Evolutionary conservation across 2,888 invertebrate genomes (phyloP).

Genomic region (Scaptomyza caliginosa): DNA sequence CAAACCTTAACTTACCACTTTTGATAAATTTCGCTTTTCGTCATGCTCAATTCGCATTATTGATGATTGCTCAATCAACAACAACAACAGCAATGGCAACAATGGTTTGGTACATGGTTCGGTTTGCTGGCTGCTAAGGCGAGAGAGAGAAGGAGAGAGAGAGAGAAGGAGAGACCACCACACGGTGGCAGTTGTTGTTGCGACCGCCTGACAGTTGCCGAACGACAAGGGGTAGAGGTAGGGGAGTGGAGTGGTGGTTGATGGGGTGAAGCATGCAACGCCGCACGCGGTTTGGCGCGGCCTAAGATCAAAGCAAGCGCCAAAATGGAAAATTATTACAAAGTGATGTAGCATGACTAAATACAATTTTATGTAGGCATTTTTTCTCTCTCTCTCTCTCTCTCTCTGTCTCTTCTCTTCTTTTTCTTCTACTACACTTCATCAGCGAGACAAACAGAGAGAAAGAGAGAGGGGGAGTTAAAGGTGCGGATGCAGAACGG

Average conservation of each 20-base stretch:
- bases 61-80: slow-evolving; percentile 70
- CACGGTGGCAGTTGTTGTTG: slow-evolving; percentile 79
- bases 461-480: slow-evolving; percentile 3
- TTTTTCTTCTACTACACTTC: slow-evolving; percentile 53
- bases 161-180: slow-evolving; percentile 31
- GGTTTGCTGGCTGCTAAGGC: slow-evolving; percentile 31
- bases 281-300: slow-evolving; percentile 67
- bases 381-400: slow-evolving; percentile 21
- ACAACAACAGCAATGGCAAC: background rate
- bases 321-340: slow-evolving; percentile 83
- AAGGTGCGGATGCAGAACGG: slow-evolving; percentile 48
- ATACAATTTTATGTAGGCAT: slow-evolving; percentile 82
- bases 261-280: slow-evolving; percentile 39
- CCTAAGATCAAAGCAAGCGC: slow-evolving; percentile 81
- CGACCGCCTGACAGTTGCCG: slow-evolving; percentile 41
- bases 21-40: slow-evolving; percentile 40
- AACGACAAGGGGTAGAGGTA: background rate
- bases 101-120: background rate
- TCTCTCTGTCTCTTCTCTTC: slow-evolving; percentile 18
- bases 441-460: slow-evolving; percentile 21
- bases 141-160: background rate
- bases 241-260: slow-evolving; percentile 1
- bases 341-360: slow-evolving; percentile 84
- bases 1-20: background rate
- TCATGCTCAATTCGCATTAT: slow-evolving; percentile 62